Base-by-base conservation (phyloP, 2,888 invertebrate genomes). In the Dryadula phaetusa region DNA sequence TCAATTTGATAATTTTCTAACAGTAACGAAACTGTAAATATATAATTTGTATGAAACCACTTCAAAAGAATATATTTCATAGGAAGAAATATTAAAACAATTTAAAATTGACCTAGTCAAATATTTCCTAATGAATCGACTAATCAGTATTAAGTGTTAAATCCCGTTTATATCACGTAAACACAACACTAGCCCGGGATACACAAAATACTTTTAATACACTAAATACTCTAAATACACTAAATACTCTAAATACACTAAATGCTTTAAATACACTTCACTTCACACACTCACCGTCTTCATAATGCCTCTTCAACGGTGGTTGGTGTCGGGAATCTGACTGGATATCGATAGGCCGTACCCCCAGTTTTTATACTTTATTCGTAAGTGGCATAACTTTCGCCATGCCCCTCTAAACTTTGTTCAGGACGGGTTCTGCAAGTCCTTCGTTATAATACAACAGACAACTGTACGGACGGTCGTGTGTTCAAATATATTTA, bases 331-430 rank as follows among this genome's bases (percentile, higher is more conserved):
- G 86, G 92, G 92, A 91, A 82, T 85, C 82, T 88, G 83, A 92
- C 92, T 92, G 92, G 92, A 92, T 92, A 84, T 83, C 75, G 76
- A 75, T 75, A 78, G 75, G 76, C 79, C 74, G 86, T 81, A 90
- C 81, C 82, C 83, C 84, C 87, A 82, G 90, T 90, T 88, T 92
- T 89, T 92, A 92, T 92, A 92, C 88, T 87, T 86, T 91, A 87
- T 91, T 90, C 87, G 56, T 8, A 10, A 40, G 32, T 22, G 87
- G 88, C 81, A 80, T 83, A 82, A 92, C 92, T 92, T 92, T 92
- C 92, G 92, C 92, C 84, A 83, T 78, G 80, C 88, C 92, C 90
- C 90, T 85, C 84, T 88, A 82, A 82, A 75, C 71, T 81, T 82
- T 85, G 87, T 84, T 82, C 73, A 74, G 81, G 70, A 77, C 76